Evolutionary conservation across 2,797 vertebrate genomes (phyloP), one percentile per base, ranked within the genome.

Genomic region (Liparis tanakae): DNA sequence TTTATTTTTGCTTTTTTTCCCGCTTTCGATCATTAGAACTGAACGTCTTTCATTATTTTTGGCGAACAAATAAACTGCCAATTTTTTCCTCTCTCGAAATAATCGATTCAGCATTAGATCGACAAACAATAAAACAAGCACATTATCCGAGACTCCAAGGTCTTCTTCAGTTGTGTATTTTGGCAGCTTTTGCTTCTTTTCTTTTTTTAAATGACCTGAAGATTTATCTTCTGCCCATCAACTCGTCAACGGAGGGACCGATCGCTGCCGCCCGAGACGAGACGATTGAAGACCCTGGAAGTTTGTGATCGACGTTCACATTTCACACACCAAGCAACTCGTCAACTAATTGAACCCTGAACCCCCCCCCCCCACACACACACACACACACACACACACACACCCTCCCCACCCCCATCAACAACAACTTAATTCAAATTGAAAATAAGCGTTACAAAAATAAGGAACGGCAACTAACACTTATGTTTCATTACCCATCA

Each of bases 1-100:
- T n/a, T n/a, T n/a, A n/a, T n/a, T n/a, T n/a, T n/a, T n/a, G n/a
- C 10, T 72, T 60, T 44, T 44, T 54, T 9, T 18, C 13, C 59
- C 59, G 8, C 25, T 51, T 51, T 15, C 7, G 34, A 12, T 63
- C 22, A 30, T 25, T 36, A 13, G 2, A 33, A 33, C 14, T 13
- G 1, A 51, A 44, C 5, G 9, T 39, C 0, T 18, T 57, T 17
- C n/a, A n/a, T n/a, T n/a, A n/a, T 76, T 46, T 59, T 14, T 17
- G 1, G 1, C 6, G 20, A 7, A 48, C 2, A 0, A 15, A 59
- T 25, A 8, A 30, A 20, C 7, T 46, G 37, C 7, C 7, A 15
- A n/a, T 36, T 71, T 3, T 48, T 33, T n/a, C n/a, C n/a, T n/a
- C 25, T 3, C 18, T 60, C 0, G 2, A 30, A 30, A 33, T 22